Evolutionary conservation across 1,140 invertebrate species (phyloP).

Genomic region (Microplitis demolitor): DNA sequence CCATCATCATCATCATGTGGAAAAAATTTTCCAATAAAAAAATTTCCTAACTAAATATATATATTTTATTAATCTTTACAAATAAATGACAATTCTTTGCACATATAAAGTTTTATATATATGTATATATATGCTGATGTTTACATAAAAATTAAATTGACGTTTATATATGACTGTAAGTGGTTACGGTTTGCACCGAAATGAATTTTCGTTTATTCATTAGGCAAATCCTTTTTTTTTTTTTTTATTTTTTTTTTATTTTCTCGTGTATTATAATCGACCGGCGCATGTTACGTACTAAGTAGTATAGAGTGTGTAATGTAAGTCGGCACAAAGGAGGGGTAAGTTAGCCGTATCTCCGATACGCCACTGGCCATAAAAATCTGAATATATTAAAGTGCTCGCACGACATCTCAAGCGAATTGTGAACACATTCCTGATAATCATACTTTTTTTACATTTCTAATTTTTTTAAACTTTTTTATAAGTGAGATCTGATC

Average conservation of each 20-base stretch:
- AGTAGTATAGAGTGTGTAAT: too few relatives aligned
- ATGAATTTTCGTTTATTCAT: constrained; percentile 63
- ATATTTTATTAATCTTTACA: too few relatives aligned
- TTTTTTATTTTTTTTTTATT: background rate
- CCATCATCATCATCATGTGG: too few relatives aligned
- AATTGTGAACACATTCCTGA: constrained; percentile 51
- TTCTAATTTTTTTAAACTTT: background rate
- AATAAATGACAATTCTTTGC: too few relatives aligned
- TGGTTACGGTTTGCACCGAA: constrained; percentile 60
- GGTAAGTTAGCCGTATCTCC: constrained; percentile 50
- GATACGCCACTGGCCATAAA: constrained; percentile 60
- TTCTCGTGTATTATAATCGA: background rate
- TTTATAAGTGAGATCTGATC: too few relatives aligned
- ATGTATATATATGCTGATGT: too few relatives aligned
- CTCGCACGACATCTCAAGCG: constrained; percentile 51
- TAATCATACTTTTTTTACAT: constrained; percentile 36
- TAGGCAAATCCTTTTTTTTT: constrained; percentile 42
- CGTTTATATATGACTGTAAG: constrained; percentile 30
- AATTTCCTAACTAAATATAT: too few relatives aligned
- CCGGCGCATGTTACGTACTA: background rate
- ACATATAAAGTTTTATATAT: too few relatives aligned
- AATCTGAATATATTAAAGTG: constrained; percentile 61
- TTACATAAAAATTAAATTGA: too few relatives aligned
- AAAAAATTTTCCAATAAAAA: too few relatives aligned
- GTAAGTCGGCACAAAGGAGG: constrained; percentile 12